Evolutionary conservation across 2,888 invertebrate species (phyloP).

Genomic region (Xanthia togata): DNA sequence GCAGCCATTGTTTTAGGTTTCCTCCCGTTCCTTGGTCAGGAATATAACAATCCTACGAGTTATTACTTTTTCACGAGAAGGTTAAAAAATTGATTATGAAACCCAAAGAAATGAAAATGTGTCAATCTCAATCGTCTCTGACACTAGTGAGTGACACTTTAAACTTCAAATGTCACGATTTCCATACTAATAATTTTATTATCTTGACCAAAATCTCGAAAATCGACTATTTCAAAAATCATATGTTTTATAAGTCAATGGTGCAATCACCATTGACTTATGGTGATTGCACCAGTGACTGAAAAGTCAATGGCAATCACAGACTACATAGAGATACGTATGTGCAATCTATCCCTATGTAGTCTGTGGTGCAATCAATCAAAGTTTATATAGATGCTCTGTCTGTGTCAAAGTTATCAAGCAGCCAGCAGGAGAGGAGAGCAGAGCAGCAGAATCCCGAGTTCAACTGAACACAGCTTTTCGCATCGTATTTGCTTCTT

Average conservation of each 20-base stretch:
- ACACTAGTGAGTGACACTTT: conserved; percentile 5
- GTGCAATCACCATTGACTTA: too few relatives aligned
- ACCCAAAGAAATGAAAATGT: conserved; percentile 56
- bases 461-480: neutral
- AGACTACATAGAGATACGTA: too few relatives aligned
- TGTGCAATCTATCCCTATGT: too few relatives aligned
- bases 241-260: too few relatives aligned
- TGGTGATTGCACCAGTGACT: too few relatives aligned
- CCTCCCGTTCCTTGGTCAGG: conserved; percentile 7
- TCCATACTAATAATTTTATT: neutral
- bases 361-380: too few relatives aligned
- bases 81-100: conserved; percentile 74
- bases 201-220: neutral
- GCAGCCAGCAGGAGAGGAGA: too few relatives aligned
- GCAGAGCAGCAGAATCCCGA: neutral
- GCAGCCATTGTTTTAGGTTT: conserved; percentile 78
- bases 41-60: conserved; percentile 22
- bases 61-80: conserved; percentile 53
- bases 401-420: too few relatives aligned
- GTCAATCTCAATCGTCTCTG: conserved; percentile 12
- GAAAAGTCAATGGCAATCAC: too few relatives aligned
- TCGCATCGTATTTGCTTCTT: neutral
- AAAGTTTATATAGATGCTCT: too few relatives aligned
- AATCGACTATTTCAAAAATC: neutral
- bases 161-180: neutral